Percentiles rank a stretch among this genome's conserved stretches.
phyloP scores from a whole-genome alignment of 2,113 vertebrate species.

The Redunca redunca region DNA sequence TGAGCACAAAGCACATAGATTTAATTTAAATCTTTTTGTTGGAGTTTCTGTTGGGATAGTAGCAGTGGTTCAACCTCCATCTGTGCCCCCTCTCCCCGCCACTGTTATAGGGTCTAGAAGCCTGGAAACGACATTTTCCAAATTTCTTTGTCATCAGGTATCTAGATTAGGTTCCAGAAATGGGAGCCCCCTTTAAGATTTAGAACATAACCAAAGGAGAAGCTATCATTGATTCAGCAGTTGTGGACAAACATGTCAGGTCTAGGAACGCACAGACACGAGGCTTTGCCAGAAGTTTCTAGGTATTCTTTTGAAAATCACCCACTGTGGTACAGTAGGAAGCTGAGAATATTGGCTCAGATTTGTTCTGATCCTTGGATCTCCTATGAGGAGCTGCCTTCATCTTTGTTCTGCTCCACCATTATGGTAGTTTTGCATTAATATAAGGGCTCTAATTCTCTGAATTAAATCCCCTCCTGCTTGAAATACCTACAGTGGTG shows the following conservation, averaged over 20 bases:
- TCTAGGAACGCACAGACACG: neutral
- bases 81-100: accelerated
- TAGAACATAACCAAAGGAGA: neutral
- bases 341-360: neutral
- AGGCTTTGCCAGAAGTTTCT: neutral
- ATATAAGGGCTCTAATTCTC: neutral
- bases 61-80: neutral
- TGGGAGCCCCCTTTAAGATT: neutral
- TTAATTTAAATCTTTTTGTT: neutral
- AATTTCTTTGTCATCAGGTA: neutral
- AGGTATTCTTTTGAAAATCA: neutral
- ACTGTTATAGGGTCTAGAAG: neutral
- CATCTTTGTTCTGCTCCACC: neutral
- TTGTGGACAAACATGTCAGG: neutral
- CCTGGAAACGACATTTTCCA: neutral
- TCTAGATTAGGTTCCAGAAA: neutral
- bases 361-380: neutral
- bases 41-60: neutral
- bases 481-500: neutral
- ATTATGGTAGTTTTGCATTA: neutral
- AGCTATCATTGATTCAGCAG: neutral
- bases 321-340: neutral
- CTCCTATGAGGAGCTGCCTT: neutral
- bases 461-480: neutral
- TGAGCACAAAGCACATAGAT: neutral